phyloP scores from a whole-genome alignment of 2,888 invertebrate species.

The Lasioglossum pauxillum region DNA sequence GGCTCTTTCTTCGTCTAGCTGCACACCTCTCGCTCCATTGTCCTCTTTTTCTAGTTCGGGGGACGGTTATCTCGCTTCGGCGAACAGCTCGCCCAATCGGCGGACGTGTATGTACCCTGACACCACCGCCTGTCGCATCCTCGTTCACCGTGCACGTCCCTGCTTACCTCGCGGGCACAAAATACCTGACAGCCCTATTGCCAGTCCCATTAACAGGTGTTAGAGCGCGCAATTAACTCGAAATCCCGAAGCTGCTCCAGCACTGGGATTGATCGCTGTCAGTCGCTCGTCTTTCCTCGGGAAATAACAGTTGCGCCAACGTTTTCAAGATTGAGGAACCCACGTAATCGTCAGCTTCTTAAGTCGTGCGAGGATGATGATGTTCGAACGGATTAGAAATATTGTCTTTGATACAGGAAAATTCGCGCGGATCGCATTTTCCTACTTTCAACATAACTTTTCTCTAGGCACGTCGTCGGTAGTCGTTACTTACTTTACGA shows the following conservation, averaged over 20 bases:
- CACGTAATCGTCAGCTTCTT: too few relatives aligned
- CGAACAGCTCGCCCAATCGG: conserved; percentile 46
- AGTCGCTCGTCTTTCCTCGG: conserved; percentile 17
- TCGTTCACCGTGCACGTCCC: conserved; percentile 65
- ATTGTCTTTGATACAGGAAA: not conserved
- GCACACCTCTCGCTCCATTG: not conserved
- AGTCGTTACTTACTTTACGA: conserved; percentile 16
- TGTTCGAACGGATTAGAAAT: too few relatives aligned
- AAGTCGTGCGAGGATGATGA: too few relatives aligned
- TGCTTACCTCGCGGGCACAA: conserved; percentile 78
- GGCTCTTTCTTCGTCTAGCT: not conserved
- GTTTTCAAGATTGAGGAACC: too few relatives aligned
- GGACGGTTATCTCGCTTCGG: conserved; percentile 54
- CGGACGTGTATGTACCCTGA: conserved; percentile 67
- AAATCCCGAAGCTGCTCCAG: conserved; percentile 65
- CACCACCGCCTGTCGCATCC: conserved; percentile 77
- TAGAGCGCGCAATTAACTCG: conserved; percentile 79
- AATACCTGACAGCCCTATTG: conserved; percentile 79
- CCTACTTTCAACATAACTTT: not conserved
- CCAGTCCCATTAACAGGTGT: conserved; percentile 80
- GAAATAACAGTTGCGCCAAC: conserved; percentile 11
- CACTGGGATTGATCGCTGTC: conserved; percentile 55
- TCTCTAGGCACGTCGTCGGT: not conserved
- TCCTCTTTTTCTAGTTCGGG: conserved; percentile 58
- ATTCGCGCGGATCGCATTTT: not conserved